A percentile compares a stretch with the other conserved stretches of the same genome.
Conservation (phyloP, 2,113 vertebrate genomes). For the Alethe castanea region DNA sequence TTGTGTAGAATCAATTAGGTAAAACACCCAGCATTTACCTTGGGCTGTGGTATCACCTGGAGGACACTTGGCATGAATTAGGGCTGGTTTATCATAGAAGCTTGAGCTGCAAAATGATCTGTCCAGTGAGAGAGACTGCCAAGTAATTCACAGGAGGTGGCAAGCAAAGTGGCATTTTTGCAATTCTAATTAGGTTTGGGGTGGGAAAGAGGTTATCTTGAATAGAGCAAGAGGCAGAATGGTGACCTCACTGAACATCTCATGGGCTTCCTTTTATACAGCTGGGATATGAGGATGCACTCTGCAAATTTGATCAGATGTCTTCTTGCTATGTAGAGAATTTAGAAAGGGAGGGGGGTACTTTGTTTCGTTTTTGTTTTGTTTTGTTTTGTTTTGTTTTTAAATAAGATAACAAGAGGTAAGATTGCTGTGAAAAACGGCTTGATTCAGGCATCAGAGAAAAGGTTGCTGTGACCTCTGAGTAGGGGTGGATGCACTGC, state of each 20-base stretch:
- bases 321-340: neutral
- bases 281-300: neutral
- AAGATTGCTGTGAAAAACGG: neutral
- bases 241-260: neutral
- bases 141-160: neutral
- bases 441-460: neutral
- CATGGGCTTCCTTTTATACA: neutral
- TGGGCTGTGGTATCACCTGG: constrained; percentile 36
- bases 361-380: neutral
- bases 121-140: neutral
- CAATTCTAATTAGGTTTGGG: constrained; percentile 10
- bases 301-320: neutral
- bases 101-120: neutral
- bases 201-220: neutral
- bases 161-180: neutral
- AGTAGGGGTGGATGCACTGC: neutral
- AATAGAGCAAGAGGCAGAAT: neutral
- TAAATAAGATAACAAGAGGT: neutral
- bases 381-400: neutral
- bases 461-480: neutral
- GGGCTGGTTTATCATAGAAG: neutral
- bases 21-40: neutral
- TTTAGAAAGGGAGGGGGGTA: neutral
- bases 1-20: constrained; percentile 25
- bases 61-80: neutral